Percentiles rank a stretch among this genome's conserved stretches.
phyloP scores from a whole-genome alignment of 2,888 invertebrate genomes.

The Pseudanteris insignis region DNA sequence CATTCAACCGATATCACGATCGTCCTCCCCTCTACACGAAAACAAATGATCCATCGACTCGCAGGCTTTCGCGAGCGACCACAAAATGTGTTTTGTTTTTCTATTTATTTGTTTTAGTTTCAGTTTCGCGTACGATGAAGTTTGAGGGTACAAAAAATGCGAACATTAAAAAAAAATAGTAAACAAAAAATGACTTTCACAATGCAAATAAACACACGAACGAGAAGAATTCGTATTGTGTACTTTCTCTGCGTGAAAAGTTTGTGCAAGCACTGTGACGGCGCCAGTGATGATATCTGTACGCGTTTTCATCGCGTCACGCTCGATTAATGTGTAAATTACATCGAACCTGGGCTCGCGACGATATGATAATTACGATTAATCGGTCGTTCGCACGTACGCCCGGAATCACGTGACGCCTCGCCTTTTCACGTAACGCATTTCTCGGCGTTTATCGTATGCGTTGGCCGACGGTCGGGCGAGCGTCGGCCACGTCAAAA shows the following conservation, averaged over 20 bases:
- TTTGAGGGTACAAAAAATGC: slow-evolving; percentile 13
- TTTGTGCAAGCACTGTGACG: slow-evolving; percentile 40
- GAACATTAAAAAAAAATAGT: slow-evolving; percentile 13
- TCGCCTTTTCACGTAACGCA: no score
- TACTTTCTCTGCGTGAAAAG: slow-evolving; percentile 44
- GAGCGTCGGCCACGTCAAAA: no score
- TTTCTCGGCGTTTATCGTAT: no score
- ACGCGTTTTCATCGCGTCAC: slow-evolving; percentile 30
- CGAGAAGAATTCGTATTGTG: slow-evolving; percentile 31
- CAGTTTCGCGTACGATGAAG: not conserved
- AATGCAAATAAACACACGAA: slow-evolving; percentile 33
- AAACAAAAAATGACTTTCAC: slow-evolving; percentile 38
- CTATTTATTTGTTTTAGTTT: no score
- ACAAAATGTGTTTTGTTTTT: no score
- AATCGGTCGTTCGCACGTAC: no score
- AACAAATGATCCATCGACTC: no score
- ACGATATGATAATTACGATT: slow-evolving; percentile 19
- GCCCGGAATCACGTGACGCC: no score
- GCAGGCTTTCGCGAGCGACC: no score
- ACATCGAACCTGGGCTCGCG: slow-evolving; percentile 1
- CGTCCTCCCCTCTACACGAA: no score
- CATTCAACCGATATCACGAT: no score
- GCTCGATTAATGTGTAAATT: slow-evolving; percentile 24
- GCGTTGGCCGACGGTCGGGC: no score
- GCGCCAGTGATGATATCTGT: slow-evolving; percentile 31